Percentiles rank a stretch among this genome's conserved stretches.
phyloP scores from a whole-genome alignment of 2,888 invertebrate genomes.

The Trichopoda pennipes region DNA sequence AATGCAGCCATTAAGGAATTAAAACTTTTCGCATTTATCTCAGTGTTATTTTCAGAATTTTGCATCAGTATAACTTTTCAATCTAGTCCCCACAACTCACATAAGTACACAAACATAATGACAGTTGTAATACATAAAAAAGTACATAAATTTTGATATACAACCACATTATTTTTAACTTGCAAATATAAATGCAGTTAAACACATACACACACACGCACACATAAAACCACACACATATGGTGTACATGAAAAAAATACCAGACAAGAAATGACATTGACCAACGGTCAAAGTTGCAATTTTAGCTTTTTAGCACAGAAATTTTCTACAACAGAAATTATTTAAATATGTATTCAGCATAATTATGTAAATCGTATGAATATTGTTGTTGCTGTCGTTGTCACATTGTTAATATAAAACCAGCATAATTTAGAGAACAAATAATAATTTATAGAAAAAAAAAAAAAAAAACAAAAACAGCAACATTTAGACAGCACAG shows the following conservation, averaged over 20 bases:
- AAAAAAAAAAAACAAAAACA: not conserved
- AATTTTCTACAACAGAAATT: conserved; percentile 14
- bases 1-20: no score
- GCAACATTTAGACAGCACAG: conserved; percentile 6
- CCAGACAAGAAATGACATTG: conserved; percentile 63
- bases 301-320: conserved; percentile 61
- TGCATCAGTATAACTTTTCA: not conserved
- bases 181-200: not conserved
- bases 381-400: not conserved
- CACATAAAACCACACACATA: not conserved
- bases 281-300: conserved; percentile 63
- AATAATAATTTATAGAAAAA: conserved; percentile 48
- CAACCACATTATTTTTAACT: conserved; percentile 40
- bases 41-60: not conserved
- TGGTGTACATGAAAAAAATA: not conserved
- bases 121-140: conserved; percentile 2
- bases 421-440: conserved; percentile 65
- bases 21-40: not conserved
- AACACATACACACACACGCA: not conserved
- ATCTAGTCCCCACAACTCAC: not conserved
- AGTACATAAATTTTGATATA: conserved; percentile 47
- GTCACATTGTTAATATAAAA: conserved; percentile 4
- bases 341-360: conserved; percentile 1
- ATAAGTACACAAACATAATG: not conserved
- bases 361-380: conserved; percentile 11